Percentiles rank a stretch among this genome's conserved stretches.
Evolutionary conservation across 1,140 invertebrate species (phyloP).

Genomic region (Meloidogyne hapla): DNA sequence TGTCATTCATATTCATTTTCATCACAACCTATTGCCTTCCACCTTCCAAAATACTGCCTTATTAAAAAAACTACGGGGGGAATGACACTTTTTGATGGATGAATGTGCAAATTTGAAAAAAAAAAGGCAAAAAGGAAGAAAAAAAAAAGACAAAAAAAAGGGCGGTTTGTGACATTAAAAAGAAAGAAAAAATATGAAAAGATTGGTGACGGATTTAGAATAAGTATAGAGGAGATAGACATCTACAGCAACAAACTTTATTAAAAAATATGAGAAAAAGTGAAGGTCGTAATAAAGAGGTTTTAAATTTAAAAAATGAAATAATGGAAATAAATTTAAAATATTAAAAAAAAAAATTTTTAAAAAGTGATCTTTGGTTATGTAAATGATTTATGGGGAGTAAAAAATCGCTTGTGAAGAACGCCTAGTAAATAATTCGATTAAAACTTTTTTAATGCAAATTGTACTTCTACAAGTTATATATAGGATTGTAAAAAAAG

Average conservation of each 20-base stretch:
- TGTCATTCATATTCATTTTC: neutral
- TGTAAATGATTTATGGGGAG: neutral
- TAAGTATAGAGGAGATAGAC: neutral
- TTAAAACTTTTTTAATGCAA: no score
- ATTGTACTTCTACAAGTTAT: no score
- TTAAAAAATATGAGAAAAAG: neutral
- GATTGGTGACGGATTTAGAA: neutral
- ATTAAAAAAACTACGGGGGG: neutral
- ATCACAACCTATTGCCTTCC: neutral
- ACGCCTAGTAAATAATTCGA: no score
- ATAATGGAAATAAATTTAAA: no score
- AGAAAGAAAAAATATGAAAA: neutral
- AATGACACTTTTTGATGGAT: neutral
- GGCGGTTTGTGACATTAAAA: neutral
- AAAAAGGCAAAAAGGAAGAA: neutral
- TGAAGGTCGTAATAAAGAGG: neutral
- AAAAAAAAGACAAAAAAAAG: neutral
- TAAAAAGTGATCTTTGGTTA: neutral
- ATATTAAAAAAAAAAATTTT: no score
- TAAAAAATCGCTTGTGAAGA: neutral
- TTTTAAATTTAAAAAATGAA: neutral
- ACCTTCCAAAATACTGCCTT: neutral
- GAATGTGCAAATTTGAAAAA: constrained; percentile 6
- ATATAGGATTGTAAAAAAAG: no score
- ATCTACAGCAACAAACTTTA: neutral